phyloP scores from a whole-genome alignment of 1,140 invertebrate genomes.

The Trachymyrmex cornetzi region DNA sequence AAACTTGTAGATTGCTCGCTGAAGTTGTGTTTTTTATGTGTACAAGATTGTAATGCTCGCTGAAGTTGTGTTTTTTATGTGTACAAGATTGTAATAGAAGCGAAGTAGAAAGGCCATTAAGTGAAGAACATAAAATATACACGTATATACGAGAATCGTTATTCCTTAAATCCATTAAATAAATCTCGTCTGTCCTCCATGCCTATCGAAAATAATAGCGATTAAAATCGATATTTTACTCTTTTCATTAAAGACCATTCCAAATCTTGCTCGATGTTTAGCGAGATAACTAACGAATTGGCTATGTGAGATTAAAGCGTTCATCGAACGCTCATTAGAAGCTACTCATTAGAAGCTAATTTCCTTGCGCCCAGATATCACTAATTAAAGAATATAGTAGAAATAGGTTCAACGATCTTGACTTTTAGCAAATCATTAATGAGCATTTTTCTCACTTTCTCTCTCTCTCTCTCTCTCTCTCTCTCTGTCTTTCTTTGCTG shows the following conservation, averaged over 20 bases:
- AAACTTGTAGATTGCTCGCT: neutral
- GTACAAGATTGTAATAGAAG: neutral
- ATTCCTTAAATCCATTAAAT: neutral
- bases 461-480: slow-evolving; percentile 29
- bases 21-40: slow-evolving; percentile 2
- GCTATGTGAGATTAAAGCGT: neutral
- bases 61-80: slow-evolving; percentile 3
- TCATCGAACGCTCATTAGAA: slow-evolving; percentile 49
- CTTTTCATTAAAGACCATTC: neutral
- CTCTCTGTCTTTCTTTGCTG: slow-evolving; percentile 1
- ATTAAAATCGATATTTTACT: neutral
- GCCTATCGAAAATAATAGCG: neutral
- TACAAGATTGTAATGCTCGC: neutral
- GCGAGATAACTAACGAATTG: neutral
- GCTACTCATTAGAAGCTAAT: slow-evolving; percentile 68
- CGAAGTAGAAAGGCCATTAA: neutral
- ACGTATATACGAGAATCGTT: neutral
- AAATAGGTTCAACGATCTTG: slow-evolving; percentile 20
- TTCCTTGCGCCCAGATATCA: neutral
- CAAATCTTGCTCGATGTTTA: neutral
- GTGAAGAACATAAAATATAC: neutral
- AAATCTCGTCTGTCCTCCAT: neutral
- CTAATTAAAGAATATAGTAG: slow-evolving; percentile 27
- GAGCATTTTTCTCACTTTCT: slow-evolving; percentile 23
- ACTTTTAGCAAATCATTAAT: neutral